Conservation (phyloP, 2,113 vertebrate genomes). For the Polypterus senegalus region DNA sequence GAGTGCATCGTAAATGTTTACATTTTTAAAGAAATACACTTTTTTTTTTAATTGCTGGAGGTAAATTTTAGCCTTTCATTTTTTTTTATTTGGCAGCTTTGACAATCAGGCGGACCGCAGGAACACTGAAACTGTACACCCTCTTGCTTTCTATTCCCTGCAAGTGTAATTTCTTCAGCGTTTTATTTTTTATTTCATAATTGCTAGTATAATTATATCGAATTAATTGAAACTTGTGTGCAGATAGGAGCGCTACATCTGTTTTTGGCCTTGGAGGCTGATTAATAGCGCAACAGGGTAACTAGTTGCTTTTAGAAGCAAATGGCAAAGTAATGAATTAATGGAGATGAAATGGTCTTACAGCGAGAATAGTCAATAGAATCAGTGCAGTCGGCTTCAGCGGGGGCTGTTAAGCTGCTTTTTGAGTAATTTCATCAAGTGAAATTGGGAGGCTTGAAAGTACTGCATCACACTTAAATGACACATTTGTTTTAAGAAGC, state of each 20-base stretch:
- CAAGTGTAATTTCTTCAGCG: neutral
- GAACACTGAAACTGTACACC: no score
- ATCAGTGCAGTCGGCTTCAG: conserved; percentile 9
- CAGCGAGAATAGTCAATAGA: conserved; percentile 25
- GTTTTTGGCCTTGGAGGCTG: conserved; percentile 3
- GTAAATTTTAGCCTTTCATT: no score
- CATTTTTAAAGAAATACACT: no score
- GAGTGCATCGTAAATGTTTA: no score
- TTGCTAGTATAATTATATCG: neutral
- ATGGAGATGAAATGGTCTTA: conserved; percentile 45
- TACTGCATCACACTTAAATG: conserved; percentile 27
- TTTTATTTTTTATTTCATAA: neutral
- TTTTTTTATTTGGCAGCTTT: no score
- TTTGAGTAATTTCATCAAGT: conserved; percentile 59
- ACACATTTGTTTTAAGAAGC: conserved; percentile 35
- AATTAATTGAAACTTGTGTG: conserved; percentile 2
- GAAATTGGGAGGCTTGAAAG: conserved; percentile 23
- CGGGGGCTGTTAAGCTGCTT: conserved; percentile 48
- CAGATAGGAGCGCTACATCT: conserved; percentile 12
- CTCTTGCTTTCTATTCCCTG: neutral
- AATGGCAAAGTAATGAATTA: conserved; percentile 52
- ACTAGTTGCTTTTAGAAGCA: conserved; percentile 42
- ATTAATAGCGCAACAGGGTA: conserved; percentile 31
- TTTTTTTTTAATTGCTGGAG: no score
- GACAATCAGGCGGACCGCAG: no score